A percentile compares a stretch with the other conserved stretches of the same genome.
phyloP scores from a whole-genome alignment of 2,888 invertebrate species.

The Saturnia japonica region DNA sequence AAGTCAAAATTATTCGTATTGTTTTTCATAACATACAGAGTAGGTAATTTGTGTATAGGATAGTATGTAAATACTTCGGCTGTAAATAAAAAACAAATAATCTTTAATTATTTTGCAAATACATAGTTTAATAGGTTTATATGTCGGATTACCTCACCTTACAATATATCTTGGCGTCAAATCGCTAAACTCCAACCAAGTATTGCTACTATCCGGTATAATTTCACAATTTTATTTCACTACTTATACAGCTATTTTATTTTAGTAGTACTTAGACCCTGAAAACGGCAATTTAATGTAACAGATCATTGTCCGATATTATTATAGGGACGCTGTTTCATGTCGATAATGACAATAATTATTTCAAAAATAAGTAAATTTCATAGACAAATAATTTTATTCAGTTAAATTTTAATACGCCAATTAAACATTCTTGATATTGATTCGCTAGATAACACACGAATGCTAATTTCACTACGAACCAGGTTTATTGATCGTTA shows the following conservation, averaged over 20 bases:
- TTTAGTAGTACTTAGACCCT: not conserved
- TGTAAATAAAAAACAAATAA: not conserved
- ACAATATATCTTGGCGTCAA: slow-evolving; percentile 9
- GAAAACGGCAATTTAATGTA: slow-evolving; percentile 3
- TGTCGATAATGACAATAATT: not conserved
- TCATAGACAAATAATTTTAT: too few relatives aligned
- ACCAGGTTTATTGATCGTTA: not conserved
- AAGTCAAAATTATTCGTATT: not conserved
- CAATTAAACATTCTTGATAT: too few relatives aligned
- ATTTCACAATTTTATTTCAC: slow-evolving; percentile 8
- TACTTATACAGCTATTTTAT: not conserved
- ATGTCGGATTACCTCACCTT: not conserved
- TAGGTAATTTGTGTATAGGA: too few relatives aligned
- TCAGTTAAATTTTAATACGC: too few relatives aligned
- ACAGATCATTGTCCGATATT: not conserved
- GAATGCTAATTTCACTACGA: not conserved
- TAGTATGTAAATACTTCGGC: too few relatives aligned
- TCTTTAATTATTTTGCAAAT: not conserved
- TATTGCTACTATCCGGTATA: slow-evolving; percentile 11
- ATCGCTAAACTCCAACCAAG: not conserved
- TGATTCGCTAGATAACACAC: not conserved
- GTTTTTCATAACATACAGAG: not conserved
- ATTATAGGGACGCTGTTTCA: not conserved
- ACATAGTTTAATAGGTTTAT: not conserved
- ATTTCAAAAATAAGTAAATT: too few relatives aligned